Percentiles rank a stretch among this genome's conserved stretches.
phyloP scores from a whole-genome alignment of 2,888 invertebrate genomes.

The Mycalesis mineus region DNA sequence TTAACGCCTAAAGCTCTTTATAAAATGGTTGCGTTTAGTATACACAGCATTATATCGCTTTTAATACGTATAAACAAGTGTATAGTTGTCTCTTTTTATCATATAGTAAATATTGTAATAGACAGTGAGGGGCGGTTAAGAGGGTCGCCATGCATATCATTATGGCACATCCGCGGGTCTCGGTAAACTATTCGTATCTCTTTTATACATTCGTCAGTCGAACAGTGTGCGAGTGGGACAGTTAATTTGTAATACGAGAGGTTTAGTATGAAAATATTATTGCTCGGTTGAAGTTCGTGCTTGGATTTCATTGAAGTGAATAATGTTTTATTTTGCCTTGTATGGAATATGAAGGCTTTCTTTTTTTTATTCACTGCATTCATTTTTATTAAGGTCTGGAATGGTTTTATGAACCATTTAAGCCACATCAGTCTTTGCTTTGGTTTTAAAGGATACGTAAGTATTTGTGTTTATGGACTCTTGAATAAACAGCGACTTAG shows the following conservation, averaged over 20 bases:
- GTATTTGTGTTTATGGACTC: neutral
- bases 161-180: constrained; percentile 43
- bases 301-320: constrained; percentile 28
- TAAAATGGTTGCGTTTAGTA: constrained; percentile 17
- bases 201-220: constrained; percentile 29
- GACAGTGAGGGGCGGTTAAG: constrained; percentile 40
- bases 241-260: constrained; percentile 43
- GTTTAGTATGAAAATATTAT: constrained; percentile 45
- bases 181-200: constrained; percentile 40
- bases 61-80: constrained; percentile 22
- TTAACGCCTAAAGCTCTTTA: constrained; percentile 35
- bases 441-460: neutral
- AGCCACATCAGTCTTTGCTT: neutral
- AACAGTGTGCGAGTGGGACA: constrained; percentile 34
- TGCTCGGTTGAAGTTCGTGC: constrained; percentile 22
- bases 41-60: constrained; percentile 14
- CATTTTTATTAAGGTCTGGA: constrained; percentile 3
- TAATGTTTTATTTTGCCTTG: constrained; percentile 18
- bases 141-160: constrained; percentile 64
- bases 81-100: constrained; percentile 35
- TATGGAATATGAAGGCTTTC: constrained; percentile 3
- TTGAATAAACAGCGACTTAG: neutral
- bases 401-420: neutral
- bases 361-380: neutral
- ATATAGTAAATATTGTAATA: constrained; percentile 21